Evolutionary conservation across 2,113 vertebrate species (phyloP).

Genomic region (Poeciliopsis occidentalis): DNA sequence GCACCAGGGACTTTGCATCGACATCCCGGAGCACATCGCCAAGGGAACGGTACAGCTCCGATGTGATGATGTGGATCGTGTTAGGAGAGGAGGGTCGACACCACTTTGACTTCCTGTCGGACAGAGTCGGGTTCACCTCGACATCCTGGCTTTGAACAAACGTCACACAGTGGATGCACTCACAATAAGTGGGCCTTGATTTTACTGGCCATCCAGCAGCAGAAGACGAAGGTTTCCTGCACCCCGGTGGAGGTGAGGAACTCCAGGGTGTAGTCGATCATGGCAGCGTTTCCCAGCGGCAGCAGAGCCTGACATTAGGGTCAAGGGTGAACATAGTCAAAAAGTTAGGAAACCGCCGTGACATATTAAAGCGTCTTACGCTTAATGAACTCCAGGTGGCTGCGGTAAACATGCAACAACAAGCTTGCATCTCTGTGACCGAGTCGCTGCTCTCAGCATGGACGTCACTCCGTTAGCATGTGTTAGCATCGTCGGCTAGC

Average conservation of each 20-base stretch:
- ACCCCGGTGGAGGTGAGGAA: conserved; percentile 97
- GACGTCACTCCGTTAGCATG: conserved; percentile 11
- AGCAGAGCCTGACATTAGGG: conserved; percentile 84
- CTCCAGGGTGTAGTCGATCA: conserved; percentile 98
- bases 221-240: conserved; percentile 97
- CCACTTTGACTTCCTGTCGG: conserved; percentile 92
- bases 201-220: conserved; percentile 95
- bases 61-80: conserved; percentile 91
- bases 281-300: conserved; percentile 92
- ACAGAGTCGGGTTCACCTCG: background rate
- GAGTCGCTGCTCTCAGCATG: conserved; percentile 48
- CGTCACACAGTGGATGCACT: conserved; percentile 53
- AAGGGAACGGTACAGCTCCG: conserved; percentile 93
- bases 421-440: background rate
- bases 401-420: background rate
- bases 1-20: conserved; percentile 91
- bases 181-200: conserved; percentile 95
- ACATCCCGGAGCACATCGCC: conserved; percentile 95
- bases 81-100: conserved; percentile 89
- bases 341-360: rapidly evolving
- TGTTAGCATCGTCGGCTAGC: conserved; percentile 53
- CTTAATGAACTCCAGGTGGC: rapidly evolving
- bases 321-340: background rate
- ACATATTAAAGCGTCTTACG: background rate
- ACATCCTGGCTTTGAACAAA: background rate